Evolutionary conservation across 1,140 invertebrate genomes (phyloP).

Genomic region (Saxidomus purpurata): DNA sequence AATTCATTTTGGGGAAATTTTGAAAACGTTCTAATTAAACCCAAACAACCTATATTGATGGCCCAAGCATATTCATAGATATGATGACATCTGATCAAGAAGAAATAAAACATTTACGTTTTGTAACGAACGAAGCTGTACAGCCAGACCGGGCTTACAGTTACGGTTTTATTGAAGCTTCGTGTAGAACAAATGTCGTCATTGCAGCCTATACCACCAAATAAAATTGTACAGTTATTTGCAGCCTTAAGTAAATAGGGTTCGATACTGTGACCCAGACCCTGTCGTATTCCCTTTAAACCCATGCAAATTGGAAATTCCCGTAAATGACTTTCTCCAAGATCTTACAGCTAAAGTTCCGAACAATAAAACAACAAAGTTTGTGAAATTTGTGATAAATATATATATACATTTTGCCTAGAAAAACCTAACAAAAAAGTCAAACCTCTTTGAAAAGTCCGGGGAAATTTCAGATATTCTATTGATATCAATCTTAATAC

Average conservation of each 20-base stretch:
- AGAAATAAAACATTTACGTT: constrained; percentile 6
- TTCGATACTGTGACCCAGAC: background rate
- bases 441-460: background rate
- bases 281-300: background rate
- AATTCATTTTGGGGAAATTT: background rate
- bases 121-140: background rate
- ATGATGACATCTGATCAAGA: background rate
- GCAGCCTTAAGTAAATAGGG: background rate
- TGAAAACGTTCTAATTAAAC: background rate
- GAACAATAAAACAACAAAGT: background rate
- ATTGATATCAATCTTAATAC: background rate
- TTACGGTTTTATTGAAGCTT: background rate
- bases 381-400: background rate
- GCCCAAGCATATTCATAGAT: background rate
- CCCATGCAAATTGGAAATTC: background rate
- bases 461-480: background rate
- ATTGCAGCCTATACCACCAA: background rate
- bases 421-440: background rate
- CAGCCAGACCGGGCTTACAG: constrained; percentile 1
- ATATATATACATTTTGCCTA: background rate
- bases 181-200: background rate
- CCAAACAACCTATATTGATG: background rate
- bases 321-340: background rate
- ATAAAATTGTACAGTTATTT: background rate
- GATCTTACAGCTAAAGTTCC: background rate